Conservation (phyloP, 2,113 vertebrate species). For the Scopus umbretta region DNA sequence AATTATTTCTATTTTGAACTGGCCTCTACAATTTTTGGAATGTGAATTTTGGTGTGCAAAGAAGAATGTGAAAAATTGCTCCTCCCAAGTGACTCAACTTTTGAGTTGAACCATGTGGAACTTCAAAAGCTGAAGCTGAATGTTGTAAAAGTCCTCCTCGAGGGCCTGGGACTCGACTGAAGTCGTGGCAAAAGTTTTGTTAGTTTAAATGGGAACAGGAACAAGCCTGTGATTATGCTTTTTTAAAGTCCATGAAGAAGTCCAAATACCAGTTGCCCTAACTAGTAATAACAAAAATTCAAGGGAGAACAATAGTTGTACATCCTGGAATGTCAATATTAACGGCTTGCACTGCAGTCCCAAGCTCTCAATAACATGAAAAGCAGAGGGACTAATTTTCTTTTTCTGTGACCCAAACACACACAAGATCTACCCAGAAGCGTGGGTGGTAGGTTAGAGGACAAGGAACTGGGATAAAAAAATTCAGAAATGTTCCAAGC, state of each 20-base stretch:
- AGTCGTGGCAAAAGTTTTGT: background rate
- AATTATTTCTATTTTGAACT: background rate
- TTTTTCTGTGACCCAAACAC: background rate
- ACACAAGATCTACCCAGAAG: background rate
- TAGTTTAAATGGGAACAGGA: background rate
- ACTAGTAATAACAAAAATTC: background rate
- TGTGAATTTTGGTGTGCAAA: background rate
- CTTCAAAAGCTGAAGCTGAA: constrained; percentile 2
- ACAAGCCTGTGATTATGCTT: background rate
- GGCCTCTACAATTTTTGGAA: background rate
- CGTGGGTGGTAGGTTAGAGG: background rate
- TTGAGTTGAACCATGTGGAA: background rate
- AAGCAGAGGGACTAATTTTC: background rate
- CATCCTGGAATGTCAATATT: background rate
- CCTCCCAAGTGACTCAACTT: background rate
- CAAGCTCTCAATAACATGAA: background rate
- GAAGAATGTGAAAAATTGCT: background rate
- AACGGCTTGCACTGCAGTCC: background rate
- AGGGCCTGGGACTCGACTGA: background rate
- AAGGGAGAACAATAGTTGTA: background rate
- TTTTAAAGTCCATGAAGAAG: background rate
- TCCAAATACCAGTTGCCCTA: background rate
- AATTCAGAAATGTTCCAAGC: background rate
- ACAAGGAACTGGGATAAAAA: background rate
- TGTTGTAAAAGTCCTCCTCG: background rate